A percentile compares a stretch with the other conserved stretches of the same genome.
These are phyloP conservation scores for Tauraco hartlaubi DNA, from an alignment of 2,797 vertebrate species.

Conservation along the genomic window DNA sequence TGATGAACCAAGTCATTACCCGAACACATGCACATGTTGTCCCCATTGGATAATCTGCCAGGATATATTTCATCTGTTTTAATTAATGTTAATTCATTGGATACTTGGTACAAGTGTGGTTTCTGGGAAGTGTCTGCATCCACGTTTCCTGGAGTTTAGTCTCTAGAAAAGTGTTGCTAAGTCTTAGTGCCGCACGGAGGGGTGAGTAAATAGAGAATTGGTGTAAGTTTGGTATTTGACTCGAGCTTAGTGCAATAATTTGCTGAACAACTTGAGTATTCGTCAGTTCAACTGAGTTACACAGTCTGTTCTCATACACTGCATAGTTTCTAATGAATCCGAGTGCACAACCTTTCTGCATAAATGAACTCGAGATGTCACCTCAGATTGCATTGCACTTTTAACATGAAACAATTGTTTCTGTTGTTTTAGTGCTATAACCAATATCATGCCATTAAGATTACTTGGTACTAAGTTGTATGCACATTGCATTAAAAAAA, in stretches of 20 bases:
- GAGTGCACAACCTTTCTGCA: constrained; percentile 11
- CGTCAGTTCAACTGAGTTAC: not conserved
- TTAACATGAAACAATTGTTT: constrained; percentile 15
- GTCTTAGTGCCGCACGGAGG: not conserved
- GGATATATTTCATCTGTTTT: not conserved
- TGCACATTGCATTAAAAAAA: constrained; percentile 41
- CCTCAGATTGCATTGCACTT: not conserved
- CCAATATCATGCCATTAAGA: constrained; percentile 36
- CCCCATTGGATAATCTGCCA: not conserved
- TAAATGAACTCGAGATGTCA: not conserved
- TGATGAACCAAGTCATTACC: not conserved
- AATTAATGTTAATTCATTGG: not conserved
- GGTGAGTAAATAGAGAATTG: not conserved
- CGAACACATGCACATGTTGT: not conserved
- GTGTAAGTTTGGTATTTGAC: not conserved
- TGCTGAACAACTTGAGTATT: not conserved
- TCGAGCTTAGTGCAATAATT: not conserved
- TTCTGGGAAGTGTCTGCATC: not conserved
- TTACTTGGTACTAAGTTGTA: constrained; percentile 23
- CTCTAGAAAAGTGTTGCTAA: not conserved
- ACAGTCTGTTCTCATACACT: not conserved
- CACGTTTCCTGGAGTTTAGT: not conserved
- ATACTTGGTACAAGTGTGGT: not conserved
- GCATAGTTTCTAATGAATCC: not conserved
- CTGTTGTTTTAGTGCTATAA: constrained; percentile 31